Conservation (phyloP, 1,140 invertebrate genomes). For the Mercenaria mercenaria region DNA sequence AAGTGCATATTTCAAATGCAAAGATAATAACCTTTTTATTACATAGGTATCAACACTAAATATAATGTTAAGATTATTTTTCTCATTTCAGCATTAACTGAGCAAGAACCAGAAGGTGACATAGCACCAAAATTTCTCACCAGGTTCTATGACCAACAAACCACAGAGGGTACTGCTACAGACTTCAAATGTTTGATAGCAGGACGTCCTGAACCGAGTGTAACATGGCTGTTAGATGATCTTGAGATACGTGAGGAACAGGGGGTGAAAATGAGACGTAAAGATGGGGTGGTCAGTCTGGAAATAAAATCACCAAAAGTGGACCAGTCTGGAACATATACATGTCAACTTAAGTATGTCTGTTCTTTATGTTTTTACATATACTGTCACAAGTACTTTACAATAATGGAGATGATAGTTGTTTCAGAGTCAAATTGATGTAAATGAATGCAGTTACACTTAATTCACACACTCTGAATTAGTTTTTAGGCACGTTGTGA, state of each 20-base stretch:
- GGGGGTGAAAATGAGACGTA: conserved; percentile 72
- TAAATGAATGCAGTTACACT: too few relatives aligned
- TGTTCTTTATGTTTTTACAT: too few relatives aligned
- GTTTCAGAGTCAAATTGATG: too few relatives aligned
- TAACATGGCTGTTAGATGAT: conserved; percentile 81
- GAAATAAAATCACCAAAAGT: conserved; percentile 79
- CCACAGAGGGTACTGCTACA: conserved; percentile 77
- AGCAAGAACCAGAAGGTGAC: conserved; percentile 74
- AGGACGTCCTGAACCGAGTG: conserved; percentile 77
- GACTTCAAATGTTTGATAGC: conserved; percentile 81
- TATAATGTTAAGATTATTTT: too few relatives aligned
- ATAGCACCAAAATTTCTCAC: conserved; percentile 81
- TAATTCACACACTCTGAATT: too few relatives aligned
- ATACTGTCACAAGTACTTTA: background rate
- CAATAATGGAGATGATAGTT: too few relatives aligned
- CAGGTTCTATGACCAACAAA: conserved; percentile 80
- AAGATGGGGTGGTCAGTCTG: conserved; percentile 78
- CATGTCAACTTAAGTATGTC: conserved; percentile 76
- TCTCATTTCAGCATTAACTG: conserved; percentile 76
- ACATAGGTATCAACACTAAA: too few relatives aligned
- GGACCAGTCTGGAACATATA: conserved; percentile 83
- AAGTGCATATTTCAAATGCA: too few relatives aligned
- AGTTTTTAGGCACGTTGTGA: too few relatives aligned
- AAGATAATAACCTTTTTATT: too few relatives aligned
- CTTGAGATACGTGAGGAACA: conserved; percentile 72